Base-by-base conservation (phyloP, 1,140 invertebrate species). In the Medauroidea extradentata region DNA sequence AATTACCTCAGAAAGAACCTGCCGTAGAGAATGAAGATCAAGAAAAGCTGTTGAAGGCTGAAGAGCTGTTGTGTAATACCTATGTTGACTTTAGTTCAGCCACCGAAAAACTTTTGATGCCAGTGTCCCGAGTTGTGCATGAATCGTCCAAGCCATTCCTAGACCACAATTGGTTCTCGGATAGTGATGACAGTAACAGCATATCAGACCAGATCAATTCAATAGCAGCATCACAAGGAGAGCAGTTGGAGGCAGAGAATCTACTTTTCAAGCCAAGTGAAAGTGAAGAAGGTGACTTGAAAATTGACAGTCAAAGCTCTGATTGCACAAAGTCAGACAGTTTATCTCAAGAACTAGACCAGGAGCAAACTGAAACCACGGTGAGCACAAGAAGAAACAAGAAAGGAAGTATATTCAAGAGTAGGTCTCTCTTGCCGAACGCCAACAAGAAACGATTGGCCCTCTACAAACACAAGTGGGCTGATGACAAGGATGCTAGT, bases 401-500 rank as follows among this genome's bases (percentile, higher is more conserved):
- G 68, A 92, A 93, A 71, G 88, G 89, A 48, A 92, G 90, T 67
- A 93, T 94, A 70, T 94, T 94, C 69, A 94, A 94, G 70, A 92
- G 89, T 68, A 82, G 91, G 49, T 84, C 85, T 16, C 71, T 87
- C n/a, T 71, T 87, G 11, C 81, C 83, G 55, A 86, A 87, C 55
- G 87, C 83, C 61, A 81, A 83, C n/a, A 87, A 88, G 59, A 91
- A 92, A 73, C 82, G 90, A 57, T 75, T 89, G 14, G 89, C 89
- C 56, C 74, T 93, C 14, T 94, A 93, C 67, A 91, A 87, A 75
- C 90, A 93, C 74, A 92, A 91, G 74, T 93, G 90, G 90, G 85
- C 84, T 60, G 89, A 89, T 70, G 86, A 86, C 64, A 84, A 82
- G 53, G 81, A 81, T 57, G 78, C 79, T 53, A 71, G 70, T 8